A percentile compares a stretch with the other conserved stretches of the same genome.
phyloP scores from a whole-genome alignment of 2,888 invertebrate genomes.

The Tanypteryx hageni region DNA sequence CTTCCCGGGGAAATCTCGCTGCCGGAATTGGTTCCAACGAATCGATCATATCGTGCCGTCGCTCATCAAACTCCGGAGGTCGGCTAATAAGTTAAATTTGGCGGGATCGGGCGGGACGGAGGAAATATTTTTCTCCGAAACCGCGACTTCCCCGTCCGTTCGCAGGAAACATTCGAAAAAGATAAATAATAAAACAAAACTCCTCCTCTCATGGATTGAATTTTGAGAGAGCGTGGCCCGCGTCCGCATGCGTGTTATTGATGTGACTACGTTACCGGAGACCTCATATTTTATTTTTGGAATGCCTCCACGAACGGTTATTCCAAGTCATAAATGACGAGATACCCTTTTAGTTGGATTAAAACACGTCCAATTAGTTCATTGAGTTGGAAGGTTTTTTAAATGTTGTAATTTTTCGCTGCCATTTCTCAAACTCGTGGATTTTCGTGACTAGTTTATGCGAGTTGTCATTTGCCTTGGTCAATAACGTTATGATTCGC shows the following conservation, averaged over 20 bases:
- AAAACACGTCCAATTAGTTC: not conserved
- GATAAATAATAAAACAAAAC: not conserved
- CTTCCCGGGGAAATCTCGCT: not conserved
- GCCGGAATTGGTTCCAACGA: not conserved
- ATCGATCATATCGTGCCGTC: not conserved
- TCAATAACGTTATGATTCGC: not conserved
- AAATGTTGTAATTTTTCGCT: not conserved
- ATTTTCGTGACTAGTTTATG: not conserved
- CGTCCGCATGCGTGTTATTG: not conserved
- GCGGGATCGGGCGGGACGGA: no score
- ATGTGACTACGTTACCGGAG: not conserved
- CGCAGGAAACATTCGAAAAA: not conserved
- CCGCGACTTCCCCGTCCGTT: not conserved
- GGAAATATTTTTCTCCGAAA: no score
- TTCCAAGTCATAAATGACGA: not conserved
- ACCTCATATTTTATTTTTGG: not conserved
- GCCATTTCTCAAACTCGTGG: not conserved
- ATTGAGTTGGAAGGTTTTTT: not conserved
- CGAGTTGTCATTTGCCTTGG: not conserved
- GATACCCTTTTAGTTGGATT: constrained; percentile 13
- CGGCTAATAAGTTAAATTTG: no score
- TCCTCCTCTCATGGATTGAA: not conserved
- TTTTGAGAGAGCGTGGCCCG: not conserved
- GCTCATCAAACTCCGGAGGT: not conserved
- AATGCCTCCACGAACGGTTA: not conserved